Percentiles rank a stretch among this genome's conserved stretches.
phyloP scores from a whole-genome alignment of 2,797 vertebrate species.

The Trematomus bernacchii region DNA sequence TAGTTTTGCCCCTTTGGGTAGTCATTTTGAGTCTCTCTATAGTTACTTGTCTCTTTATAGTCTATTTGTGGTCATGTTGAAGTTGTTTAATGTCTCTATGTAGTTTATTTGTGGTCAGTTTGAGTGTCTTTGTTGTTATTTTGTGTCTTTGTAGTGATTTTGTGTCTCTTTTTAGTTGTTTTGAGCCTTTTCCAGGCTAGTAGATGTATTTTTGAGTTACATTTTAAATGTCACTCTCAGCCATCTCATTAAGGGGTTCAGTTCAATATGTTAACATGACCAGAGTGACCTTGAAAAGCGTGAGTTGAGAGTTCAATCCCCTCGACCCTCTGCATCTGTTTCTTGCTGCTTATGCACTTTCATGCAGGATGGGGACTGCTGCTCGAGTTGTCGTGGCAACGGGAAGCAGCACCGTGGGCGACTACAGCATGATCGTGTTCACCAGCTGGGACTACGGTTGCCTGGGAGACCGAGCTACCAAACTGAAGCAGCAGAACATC shows the following conservation, averaged over 20 bases:
- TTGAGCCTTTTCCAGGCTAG: too few species aligned
- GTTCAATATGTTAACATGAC: neutral
- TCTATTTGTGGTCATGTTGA: too few species aligned
- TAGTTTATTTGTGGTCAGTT: too few species aligned
- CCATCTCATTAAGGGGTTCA: neutral
- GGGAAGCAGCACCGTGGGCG: slow-evolving; percentile 80
- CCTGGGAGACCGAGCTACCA: slow-evolving; percentile 78
- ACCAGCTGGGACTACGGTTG: slow-evolving; percentile 91
- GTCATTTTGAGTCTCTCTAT: too few species aligned
- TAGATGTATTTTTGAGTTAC: too few species aligned
- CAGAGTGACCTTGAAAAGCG: slow-evolving; percentile 26
- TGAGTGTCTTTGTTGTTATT: too few species aligned
- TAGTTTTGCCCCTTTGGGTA: too few species aligned
- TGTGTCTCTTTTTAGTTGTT: too few species aligned
- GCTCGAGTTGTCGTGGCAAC: slow-evolving; percentile 86
- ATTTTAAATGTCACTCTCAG: neutral
- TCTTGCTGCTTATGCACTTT: slow-evolving; percentile 17
- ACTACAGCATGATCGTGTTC: slow-evolving; percentile 89
- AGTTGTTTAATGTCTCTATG: too few species aligned
- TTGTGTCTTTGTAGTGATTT: too few species aligned
- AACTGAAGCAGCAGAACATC: slow-evolving; percentile 88
- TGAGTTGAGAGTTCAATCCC: slow-evolving; percentile 14
- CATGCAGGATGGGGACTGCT: slow-evolving; percentile 84
- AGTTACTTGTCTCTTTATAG: too few species aligned
- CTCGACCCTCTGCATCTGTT: slow-evolving; percentile 38